phyloP scores from a whole-genome alignment of 92 coral and sea anemone species.

The Blastomussa wellsi region DNA sequence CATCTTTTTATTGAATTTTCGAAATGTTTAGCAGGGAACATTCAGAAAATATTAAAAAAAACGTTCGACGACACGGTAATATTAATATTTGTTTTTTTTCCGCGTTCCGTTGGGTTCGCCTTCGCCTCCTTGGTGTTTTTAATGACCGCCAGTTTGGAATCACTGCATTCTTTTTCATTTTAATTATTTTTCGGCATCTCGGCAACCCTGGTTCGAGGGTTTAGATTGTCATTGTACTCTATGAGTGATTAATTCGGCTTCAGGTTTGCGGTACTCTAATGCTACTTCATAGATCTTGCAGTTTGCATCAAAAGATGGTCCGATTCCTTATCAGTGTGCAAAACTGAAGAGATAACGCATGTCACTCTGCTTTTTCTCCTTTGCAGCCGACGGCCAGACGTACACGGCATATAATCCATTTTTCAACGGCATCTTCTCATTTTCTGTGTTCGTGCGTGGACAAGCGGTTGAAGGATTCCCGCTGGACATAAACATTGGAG shows the following conservation, averaged over 20 bases:
- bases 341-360: background rate
- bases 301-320: too few relatives aligned
- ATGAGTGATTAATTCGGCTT: too few relatives aligned
- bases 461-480: constrained; percentile 70
- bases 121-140: background rate
- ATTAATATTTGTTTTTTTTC: background rate
- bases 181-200: background rate
- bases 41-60: too few relatives aligned
- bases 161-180: background rate
- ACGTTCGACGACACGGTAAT: too few relatives aligned
- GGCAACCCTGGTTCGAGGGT: background rate
- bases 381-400: constrained; percentile 48
- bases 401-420: constrained; percentile 55
- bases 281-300: too few relatives aligned
- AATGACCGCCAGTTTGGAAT: background rate
- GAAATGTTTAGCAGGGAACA: too few relatives aligned
- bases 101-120: background rate
- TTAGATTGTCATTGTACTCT: too few relatives aligned
- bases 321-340: background rate
- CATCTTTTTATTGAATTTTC: too few relatives aligned
- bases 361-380: background rate
- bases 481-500: constrained; percentile 54
- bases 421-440: constrained; percentile 52
- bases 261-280: too few relatives aligned
- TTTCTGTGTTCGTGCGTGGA: constrained; percentile 62